phyloP scores from a whole-genome alignment of 1,140 invertebrate species.

The Platyscapa corneri region DNA sequence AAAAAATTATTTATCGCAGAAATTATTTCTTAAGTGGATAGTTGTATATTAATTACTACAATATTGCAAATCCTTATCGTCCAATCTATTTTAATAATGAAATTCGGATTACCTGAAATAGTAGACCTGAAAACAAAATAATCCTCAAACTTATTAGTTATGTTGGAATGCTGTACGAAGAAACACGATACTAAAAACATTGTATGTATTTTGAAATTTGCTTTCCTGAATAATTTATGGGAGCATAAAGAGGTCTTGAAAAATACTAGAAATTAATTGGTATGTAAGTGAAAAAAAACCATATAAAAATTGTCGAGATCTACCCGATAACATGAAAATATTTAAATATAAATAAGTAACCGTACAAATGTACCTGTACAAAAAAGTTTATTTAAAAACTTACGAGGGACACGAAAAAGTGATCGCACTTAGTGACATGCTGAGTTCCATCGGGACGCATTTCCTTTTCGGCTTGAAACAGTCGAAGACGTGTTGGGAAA shows the following conservation, averaged over 20 bases:
- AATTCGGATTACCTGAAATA: too few species aligned
- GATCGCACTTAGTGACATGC: not conserved
- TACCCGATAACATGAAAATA: not conserved
- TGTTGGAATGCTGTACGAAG: not conserved
- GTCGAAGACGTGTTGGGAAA: not conserved
- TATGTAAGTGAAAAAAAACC: not conserved
- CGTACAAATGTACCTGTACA: not conserved
- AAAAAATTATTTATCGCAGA: too few species aligned
- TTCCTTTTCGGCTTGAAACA: not conserved
- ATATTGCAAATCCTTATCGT: too few species aligned
- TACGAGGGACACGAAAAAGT: not conserved
- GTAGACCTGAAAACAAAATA: too few species aligned
- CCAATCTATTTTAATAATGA: too few species aligned
- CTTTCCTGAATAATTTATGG: not conserved
- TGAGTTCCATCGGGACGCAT: not conserved
- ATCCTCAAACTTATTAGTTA: too few species aligned
- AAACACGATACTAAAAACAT: not conserved
- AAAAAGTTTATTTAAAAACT: not conserved
- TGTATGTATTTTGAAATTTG: not conserved
- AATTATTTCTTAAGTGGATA: too few species aligned
- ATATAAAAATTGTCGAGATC: not conserved
- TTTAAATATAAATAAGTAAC: not conserved
- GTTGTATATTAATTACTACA: too few species aligned
- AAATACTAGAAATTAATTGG: not conserved
- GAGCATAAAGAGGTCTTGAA: not conserved